Evolutionary conservation across 2,797 vertebrate genomes (phyloP), one percentile per base, ranked within the genome.

Genomic region (Lagothrix lagotricha): DNA sequence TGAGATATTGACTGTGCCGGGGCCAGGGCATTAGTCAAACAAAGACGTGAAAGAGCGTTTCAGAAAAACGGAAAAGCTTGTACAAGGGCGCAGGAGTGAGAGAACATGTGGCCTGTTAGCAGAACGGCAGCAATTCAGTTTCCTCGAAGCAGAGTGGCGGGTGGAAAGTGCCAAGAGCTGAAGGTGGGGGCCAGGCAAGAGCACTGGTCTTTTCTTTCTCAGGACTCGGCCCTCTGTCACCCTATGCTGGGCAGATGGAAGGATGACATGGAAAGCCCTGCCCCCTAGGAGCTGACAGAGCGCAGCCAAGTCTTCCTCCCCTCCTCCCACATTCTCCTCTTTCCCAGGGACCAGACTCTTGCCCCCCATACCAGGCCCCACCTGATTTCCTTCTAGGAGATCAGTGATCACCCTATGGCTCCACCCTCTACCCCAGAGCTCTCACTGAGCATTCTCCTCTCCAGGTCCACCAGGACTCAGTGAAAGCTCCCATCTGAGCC

Each of bases 41-140:
- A 80, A 44, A 80, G 61, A 11, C 28, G 0, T 13, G 44, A 73
- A 39, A 91, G 50, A 36, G 44, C 20, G 5, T 39, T 86, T 61
- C 84, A 33, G 28, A 41, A 11, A 36, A 20, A 28, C 5, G 75
- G n/a, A 36, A 90, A 5, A 58, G 57, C 33, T 14, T 17, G 48
- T 24, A 17, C 17, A 39, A 81, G 39, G 39, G 33, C 1, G 11
- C 30, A 48, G 9, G 72, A 54, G 12, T 12, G 48, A 13, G 17
- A 70, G 52, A 44, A 15, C 0, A 1, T 0, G 2, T 1, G 10
- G n/a, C 54, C 75, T 33, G 19, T 14, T 7, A 0, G 14, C 15
- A 26, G 36, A 13, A 28, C 15, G 30, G 12, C 1, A 41, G 44
- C 2, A 1, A 3, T 12, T 83, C 48, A 1, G 57, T 33, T 52